phyloP scores from a whole-genome alignment of 2,113 vertebrate genomes.

The Gallinago jamesoni region DNA sequence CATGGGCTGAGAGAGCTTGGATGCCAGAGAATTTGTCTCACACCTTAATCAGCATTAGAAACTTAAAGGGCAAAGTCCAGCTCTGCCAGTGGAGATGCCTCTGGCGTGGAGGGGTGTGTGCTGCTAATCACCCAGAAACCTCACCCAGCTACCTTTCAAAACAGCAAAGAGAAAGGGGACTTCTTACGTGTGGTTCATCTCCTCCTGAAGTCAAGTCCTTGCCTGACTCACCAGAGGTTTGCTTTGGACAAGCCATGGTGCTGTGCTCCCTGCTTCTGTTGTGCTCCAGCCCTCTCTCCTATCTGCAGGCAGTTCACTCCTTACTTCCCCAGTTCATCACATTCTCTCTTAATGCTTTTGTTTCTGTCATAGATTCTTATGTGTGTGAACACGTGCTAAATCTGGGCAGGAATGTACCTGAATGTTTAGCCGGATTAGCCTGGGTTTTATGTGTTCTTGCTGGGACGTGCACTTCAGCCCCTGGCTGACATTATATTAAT shows the following conservation, averaged over 20 bases:
- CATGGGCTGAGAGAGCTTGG: not conserved
- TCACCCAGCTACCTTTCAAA: not conserved
- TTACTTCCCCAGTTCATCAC: constrained; percentile 32
- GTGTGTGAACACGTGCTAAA: not conserved
- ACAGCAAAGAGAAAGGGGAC: not conserved
- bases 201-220: not conserved
- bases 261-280: not conserved
- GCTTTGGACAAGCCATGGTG: not conserved
- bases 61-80: not conserved
- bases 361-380: not conserved
- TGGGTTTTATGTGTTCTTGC: not conserved
- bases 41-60: not conserved
- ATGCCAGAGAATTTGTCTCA: not conserved
- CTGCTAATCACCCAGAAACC: not conserved
- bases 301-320: not conserved
- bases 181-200: fast-evolving
- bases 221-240: not conserved
- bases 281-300: not conserved
- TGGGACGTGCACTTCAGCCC: not conserved
- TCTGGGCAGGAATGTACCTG: constrained; percentile 46
- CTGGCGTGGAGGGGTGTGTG: not conserved
- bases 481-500: not conserved
- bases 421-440: not conserved
- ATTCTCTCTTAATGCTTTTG: constrained; percentile 22
- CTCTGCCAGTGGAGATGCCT: not conserved